Base-by-base conservation (phyloP, 64 coral and sea anemone species). In the Exaiptasia diaphana region DNA sequence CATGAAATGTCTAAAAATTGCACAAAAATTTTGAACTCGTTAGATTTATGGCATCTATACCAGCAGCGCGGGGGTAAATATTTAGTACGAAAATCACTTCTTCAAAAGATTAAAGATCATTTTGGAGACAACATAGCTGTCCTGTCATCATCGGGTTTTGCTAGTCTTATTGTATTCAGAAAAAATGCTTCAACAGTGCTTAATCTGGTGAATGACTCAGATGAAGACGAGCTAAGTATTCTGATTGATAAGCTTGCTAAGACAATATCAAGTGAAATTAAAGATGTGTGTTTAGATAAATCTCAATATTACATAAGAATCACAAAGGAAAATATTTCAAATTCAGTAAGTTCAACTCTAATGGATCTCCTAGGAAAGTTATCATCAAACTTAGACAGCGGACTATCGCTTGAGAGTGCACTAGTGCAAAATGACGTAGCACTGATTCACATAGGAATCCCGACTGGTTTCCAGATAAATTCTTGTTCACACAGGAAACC, bases 301-400 rank as follows among this genome's bases (percentile, higher is more conserved):
- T 50, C 71, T 73, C 41, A 15, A 13, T 92, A 81, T 57, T 35
- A 86, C 15, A 73, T 64, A 79, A 80, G 82, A 84, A 91, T 91
- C 49, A 78, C 88, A 53, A 68, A 83, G 80, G 50, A 85, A 27
- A 56, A 78, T 53, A 83, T 76, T 53, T 82, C 73, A 6, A 58
- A 42, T 22, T 85, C 42, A 48, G 67, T 82, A 17, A 85, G 80
- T 54, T 31, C 9, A 38, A 77, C 58, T 22, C 18, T 78, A 9
- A 52, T 84, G 80, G 72, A 70, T 38, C 80, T 90, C 54, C 38
- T 90, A 71, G 71, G 67, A 25, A 59, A 40, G 50, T 20, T 80
- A 20, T 46, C 48, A 42, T 10, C 44, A 26, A 73, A 59, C 36
- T 60, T 80, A 31, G 59, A 68, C 65, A n/a, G n/a, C n/a, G n/a